A percentile compares a stretch with the other conserved stretches of the same genome.
Conservation (phyloP, 2,888 invertebrate species). For the Flexamia atlantica region DNA sequence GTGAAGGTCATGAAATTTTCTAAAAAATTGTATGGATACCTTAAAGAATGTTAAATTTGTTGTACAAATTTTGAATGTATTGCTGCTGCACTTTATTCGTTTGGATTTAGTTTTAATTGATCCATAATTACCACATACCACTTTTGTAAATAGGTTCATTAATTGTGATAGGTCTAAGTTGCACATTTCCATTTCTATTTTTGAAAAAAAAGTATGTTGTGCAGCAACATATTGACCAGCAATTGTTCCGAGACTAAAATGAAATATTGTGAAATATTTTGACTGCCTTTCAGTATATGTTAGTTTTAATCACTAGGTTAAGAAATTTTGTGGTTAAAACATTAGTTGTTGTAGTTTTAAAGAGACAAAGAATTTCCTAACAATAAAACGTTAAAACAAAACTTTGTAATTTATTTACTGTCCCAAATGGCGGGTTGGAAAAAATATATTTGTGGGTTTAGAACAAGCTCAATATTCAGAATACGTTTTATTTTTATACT, state of each 20-base stretch:
- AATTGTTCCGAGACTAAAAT: constrained; percentile 14
- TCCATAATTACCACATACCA: not conserved
- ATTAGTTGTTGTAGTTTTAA: constrained; percentile 56
- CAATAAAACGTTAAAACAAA: constrained; percentile 36
- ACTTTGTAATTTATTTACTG: not conserved
- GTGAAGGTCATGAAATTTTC: not conserved
- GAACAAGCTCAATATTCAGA: too few relatives aligned
- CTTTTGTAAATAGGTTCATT: constrained; percentile 24
- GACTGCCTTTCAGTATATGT: constrained; percentile 59
- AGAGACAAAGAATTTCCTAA: constrained; percentile 39
- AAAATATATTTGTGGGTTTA: too few relatives aligned
- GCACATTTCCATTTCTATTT: constrained; percentile 16
- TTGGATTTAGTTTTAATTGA: not conserved
- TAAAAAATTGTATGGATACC: not conserved
- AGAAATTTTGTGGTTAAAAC: constrained; percentile 40
- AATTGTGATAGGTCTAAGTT: constrained; percentile 27
- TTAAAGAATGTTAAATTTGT: not conserved
- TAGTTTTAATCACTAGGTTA: constrained; percentile 46
- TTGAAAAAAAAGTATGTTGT: not conserved
- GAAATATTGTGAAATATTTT: constrained; percentile 38
- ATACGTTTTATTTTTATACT: too few relatives aligned
- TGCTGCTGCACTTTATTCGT: not conserved
- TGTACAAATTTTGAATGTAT: not conserved
- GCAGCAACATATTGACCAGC: constrained; percentile 16
- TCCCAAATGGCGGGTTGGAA: too few relatives aligned